Evolutionary conservation across 1,140 invertebrate genomes (phyloP), one percentile per base, ranked within the genome.

Genomic region (Dryas iulia): DNA sequence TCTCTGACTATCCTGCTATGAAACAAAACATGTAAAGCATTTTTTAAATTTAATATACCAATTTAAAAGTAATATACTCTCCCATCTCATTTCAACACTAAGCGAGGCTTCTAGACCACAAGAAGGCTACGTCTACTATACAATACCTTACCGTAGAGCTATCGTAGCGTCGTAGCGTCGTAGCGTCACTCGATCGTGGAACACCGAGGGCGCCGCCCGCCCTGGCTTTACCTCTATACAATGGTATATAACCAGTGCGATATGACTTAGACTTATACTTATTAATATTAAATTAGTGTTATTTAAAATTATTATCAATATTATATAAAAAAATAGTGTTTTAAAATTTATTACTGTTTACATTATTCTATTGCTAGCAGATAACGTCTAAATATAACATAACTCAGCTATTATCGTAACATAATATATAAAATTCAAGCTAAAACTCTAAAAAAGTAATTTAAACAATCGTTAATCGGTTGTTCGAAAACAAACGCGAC

Each of bases 381-480:
- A 39, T 0, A 0, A 21, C 14, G 1, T 4, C 14, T 39, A 14
- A 39, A 10, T 47, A 47, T 47, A 47, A 21, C 3, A 7, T 21
- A 8, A 47, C 2, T 47, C 10, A 47, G 7, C 14, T 21, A 21
- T 28, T 47, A 47, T 18, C 18, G 7, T 47, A 21, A 21, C 18
- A 47, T 47, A 18, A 21, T 47, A 47, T 58, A 72, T 72, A 75
- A 70, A 76, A 74, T 71, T 75, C 79, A 73, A 71, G 60, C 71
- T 71, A 69, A 74, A 66, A 11, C 66, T 66, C 76, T 77, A 79
- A 82, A 82, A 82, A 82, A 47, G 6, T 10, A 5, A 21, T 47
- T 80, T 75, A 78, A 79, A 82, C 76, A 81, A 82, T 81, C 74
- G 78, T 77, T 77, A 82, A 77, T 71, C 72, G 74, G 72, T 72